Conservation (phyloP, 2,888 invertebrate species). For the Rhynchonema sp. region DNA sequence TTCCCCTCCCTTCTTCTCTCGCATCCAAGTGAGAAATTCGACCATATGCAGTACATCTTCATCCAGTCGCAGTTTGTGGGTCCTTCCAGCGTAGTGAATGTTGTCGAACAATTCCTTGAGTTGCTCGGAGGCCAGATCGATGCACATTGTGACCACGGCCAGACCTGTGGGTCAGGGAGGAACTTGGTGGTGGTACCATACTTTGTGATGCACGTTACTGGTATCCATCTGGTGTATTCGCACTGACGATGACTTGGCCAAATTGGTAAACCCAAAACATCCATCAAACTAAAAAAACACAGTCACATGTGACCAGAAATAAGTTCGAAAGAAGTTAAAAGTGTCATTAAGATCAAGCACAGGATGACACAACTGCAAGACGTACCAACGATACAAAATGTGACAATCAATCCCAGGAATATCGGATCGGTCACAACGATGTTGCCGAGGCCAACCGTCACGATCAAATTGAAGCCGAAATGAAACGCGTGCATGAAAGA, state of each 20-base stretch:
- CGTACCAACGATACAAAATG: constrained; percentile 27
- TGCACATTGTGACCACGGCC: background rate
- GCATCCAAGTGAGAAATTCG: background rate
- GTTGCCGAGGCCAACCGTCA: constrained; percentile 28
- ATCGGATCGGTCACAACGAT: constrained; percentile 25
- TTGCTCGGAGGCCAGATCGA: background rate
- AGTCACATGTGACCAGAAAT: too few species aligned
- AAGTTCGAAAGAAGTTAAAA: too few species aligned
- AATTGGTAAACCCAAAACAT: too few species aligned
- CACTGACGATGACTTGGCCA: too few species aligned
- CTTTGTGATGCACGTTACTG: too few species aligned
- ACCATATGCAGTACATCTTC: background rate
- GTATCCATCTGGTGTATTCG: too few species aligned
- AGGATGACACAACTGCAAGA: too few species aligned
- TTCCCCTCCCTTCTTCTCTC: background rate
- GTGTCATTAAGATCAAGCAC: too few species aligned
- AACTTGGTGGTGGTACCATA: too few species aligned
- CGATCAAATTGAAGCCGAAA: constrained; percentile 28
- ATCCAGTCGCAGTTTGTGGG: background rate
- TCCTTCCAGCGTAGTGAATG: background rate
- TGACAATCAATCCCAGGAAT: constrained; percentile 26
- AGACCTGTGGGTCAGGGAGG: background rate
- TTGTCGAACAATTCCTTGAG: background rate
- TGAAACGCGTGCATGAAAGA: constrained; percentile 28
- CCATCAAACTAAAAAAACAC: too few species aligned